Evolutionary conservation across 2,113 vertebrate species (phyloP).

Genomic region (Piprites chloris): DNA sequence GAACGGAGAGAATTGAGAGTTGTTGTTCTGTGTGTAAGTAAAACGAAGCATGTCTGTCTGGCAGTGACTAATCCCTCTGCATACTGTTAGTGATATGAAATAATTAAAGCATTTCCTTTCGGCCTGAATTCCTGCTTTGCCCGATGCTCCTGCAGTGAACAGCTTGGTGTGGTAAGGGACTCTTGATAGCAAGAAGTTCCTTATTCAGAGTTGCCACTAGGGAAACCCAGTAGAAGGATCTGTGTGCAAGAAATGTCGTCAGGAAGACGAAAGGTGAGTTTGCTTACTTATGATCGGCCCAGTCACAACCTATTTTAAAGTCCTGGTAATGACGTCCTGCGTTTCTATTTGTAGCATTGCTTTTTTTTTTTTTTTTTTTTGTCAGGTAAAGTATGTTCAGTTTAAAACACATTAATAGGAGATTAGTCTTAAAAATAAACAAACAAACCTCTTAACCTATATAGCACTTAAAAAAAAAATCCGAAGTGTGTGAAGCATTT

Average conservation of each 20-base stretch:
- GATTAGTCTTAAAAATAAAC: background rate
- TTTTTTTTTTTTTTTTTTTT: background rate
- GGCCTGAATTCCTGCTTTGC: background rate
- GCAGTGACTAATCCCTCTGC: background rate
- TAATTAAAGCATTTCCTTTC: background rate
- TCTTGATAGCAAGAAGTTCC: background rate
- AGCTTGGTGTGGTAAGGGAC: background rate
- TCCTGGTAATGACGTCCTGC: background rate
- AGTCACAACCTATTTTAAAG: background rate
- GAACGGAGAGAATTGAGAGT: background rate
- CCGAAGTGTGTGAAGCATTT: background rate
- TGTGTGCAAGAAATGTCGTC: background rate
- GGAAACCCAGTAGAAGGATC: background rate
- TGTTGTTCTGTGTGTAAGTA: background rate
- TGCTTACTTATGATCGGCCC: background rate
- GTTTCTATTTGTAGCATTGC: background rate
- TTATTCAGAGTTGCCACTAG: background rate
- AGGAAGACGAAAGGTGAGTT: background rate
- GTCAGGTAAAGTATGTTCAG: background rate
- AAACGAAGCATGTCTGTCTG: background rate
- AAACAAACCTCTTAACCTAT: background rate
- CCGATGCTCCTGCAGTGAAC: background rate
- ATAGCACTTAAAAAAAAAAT: background rate
- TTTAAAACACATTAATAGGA: background rate
- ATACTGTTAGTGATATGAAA: background rate